phyloP scores from a whole-genome alignment of 2,113 vertebrate species.

The human (Homo sapiens) region DNA sequence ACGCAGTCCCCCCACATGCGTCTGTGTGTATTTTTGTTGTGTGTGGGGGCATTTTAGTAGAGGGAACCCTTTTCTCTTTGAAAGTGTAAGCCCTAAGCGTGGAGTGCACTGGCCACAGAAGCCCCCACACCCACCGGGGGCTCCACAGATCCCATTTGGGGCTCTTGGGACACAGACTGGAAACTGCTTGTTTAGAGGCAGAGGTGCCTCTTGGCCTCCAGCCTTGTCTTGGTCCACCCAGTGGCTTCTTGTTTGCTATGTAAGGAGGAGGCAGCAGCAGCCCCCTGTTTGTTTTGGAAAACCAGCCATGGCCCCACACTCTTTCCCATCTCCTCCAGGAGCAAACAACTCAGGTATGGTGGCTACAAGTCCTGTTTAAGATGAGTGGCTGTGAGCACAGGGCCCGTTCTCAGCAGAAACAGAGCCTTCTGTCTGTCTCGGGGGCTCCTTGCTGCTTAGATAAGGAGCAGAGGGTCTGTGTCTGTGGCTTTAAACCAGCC shows the following conservation, averaged over 20 bases:
- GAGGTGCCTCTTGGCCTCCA: neutral
- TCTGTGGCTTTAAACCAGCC: neutral
- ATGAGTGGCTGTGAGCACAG: neutral
- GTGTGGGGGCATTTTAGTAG: fast-evolving
- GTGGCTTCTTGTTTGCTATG: neutral
- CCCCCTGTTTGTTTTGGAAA: neutral
- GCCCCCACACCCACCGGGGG: fast-evolving
- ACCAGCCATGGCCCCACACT: neutral
- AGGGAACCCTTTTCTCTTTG: neutral
- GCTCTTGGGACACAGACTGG: fast-evolving
- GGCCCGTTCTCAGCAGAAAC: neutral
- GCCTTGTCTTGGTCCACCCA: fast-evolving
- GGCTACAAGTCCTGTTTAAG: neutral
- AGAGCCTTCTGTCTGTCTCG: neutral
- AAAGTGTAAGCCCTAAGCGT: too few relatives aligned
- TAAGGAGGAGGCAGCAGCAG: neutral
- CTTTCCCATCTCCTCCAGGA: neutral
- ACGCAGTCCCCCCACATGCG: fast-evolving
- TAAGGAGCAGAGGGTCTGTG: neutral
- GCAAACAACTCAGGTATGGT: neutral
- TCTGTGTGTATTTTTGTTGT: neutral
- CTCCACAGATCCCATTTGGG: neutral
- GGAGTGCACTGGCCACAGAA: too few relatives aligned
- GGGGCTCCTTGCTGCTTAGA: neutral
- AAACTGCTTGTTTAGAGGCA: neutral